These are phyloP conservation scores for Schizaphis graminum DNA, from an alignment of 2,888 invertebrate genomes.

Conservation along the genomic window DNA sequence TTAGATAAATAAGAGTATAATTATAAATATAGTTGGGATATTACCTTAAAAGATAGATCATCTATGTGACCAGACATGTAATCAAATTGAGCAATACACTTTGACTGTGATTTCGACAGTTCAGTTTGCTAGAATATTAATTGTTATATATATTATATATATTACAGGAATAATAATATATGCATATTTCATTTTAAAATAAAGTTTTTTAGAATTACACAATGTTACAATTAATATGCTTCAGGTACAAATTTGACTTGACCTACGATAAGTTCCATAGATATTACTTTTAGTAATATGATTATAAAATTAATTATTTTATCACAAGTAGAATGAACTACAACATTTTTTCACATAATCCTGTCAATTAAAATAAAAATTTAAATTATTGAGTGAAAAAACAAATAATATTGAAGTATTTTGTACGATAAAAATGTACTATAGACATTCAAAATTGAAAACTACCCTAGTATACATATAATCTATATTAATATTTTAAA, in stretches of 20 bases:
- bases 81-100: conserved; percentile 85
- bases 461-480: not conserved
- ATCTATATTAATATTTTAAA: not conserved
- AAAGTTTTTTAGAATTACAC: not conserved
- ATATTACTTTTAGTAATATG: not conserved
- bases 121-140: conserved; percentile 29
- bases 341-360: not conserved
- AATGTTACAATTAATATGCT: not conserved
- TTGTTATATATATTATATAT: not conserved
- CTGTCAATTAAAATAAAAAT: not conserved
- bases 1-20: not conserved
- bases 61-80: conserved; percentile 82
- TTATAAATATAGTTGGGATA: conserved; percentile 68
- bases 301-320: not conserved
- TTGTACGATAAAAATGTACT: not conserved
- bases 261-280: not conserved
- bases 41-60: conserved; percentile 85
- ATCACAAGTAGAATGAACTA: not conserved
- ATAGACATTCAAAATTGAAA: not conserved
- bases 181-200: not conserved
- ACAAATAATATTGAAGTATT: not conserved
- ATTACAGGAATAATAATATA: not conserved
- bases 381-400: not conserved
- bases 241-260: not conserved
- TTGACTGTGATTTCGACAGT: conserved; percentile 72